A percentile compares a stretch with the other conserved stretches of the same genome.
Conservation (phyloP, 2,888 invertebrate species). For the Netelia fuscicornis region DNA sequence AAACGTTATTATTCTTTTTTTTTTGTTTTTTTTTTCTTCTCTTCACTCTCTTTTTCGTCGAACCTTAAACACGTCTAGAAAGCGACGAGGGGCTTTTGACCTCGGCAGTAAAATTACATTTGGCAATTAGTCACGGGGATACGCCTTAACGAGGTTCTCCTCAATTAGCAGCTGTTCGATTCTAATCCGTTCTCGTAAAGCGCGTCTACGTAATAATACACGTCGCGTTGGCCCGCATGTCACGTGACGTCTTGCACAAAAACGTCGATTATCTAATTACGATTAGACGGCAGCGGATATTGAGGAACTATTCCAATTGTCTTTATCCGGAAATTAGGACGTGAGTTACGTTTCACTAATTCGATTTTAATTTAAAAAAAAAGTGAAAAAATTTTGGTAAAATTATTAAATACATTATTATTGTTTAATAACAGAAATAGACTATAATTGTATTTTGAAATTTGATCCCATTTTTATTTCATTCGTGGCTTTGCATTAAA, state of each 20-base stretch:
- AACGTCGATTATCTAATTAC: conserved; percentile 22
- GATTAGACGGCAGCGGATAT: conserved; percentile 2
- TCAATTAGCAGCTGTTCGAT: conserved; percentile 20
- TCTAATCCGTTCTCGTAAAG: conserved; percentile 9
- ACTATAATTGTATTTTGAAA: too few species aligned
- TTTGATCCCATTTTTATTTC: too few species aligned
- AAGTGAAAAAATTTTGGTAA: background rate
- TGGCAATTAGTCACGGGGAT: conserved; percentile 41
- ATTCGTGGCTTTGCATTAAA: too few species aligned
- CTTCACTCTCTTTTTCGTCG: background rate
- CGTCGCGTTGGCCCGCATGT: background rate
- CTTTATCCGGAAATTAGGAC: background rate
- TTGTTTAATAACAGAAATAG: too few species aligned
- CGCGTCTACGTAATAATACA: background rate
- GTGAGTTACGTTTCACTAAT: background rate
- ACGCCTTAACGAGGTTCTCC: conserved; percentile 8
- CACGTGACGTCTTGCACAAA: background rate
- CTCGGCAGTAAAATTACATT: conserved; percentile 39
- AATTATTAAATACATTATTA: background rate
- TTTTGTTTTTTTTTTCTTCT: background rate
- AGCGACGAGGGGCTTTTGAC: conserved; percentile 27
- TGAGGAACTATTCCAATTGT: conserved; percentile 13
- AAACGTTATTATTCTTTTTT: background rate
- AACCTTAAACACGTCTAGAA: conserved; percentile 9
- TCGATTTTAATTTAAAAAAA: background rate